These are phyloP conservation scores for Thereva unica DNA, from an alignment of 2,888 invertebrate species.

Conservation along the genomic window DNA sequence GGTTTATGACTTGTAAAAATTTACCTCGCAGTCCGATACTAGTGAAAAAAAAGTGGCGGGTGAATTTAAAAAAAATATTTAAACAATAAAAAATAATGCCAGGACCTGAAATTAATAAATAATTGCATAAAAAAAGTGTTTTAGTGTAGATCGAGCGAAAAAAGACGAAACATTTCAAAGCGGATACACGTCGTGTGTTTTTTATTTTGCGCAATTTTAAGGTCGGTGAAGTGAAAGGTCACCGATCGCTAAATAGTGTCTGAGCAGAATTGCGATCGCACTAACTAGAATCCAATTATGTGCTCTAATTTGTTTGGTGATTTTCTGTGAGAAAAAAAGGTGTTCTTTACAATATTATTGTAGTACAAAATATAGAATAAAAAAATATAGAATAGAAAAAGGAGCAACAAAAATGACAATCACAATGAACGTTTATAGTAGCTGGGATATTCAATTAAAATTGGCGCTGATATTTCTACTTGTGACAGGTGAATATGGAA, in stretches of 20 bases:
- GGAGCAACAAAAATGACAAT: not conserved
- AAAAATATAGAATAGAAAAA: not conserved
- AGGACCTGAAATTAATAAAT: too few species aligned
- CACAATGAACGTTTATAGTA: too few species aligned
- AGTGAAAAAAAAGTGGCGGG: too few species aligned
- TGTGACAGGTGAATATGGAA: too few species aligned
- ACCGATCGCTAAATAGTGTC: conserved; percentile 17
- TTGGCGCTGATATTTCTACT: too few species aligned
- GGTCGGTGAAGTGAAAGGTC: conserved; percentile 33
- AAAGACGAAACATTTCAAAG: not conserved
- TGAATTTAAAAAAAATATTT: too few species aligned
- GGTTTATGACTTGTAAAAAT: too few species aligned
- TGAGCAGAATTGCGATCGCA: not conserved
- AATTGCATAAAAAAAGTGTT: too few species aligned
- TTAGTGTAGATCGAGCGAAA: too few species aligned
- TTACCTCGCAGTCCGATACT: too few species aligned
- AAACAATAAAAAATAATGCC: too few species aligned
- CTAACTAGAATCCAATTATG: conserved; percentile 1
- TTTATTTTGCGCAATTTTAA: conserved; percentile 6
- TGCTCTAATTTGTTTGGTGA: conserved; percentile 8
- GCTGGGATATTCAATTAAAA: too few species aligned
- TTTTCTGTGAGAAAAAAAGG: not conserved
- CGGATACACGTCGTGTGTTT: conserved; percentile 1
- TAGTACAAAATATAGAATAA: not conserved
- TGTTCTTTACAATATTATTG: not conserved